Conservation (phyloP, 2,888 invertebrate species). For the Synergus gifuensis region DNA sequence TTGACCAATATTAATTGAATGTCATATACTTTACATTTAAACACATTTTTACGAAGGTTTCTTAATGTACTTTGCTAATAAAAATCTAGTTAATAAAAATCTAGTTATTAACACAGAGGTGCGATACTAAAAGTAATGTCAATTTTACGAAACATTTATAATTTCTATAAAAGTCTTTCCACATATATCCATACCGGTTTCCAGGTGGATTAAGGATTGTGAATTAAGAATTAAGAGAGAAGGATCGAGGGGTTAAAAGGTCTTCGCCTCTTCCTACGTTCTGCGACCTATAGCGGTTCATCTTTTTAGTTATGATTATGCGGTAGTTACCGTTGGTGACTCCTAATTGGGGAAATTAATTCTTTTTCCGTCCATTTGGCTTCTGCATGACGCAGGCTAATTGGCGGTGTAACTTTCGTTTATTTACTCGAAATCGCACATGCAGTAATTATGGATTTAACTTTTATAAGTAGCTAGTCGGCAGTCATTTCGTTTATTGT, state of each 20-base stretch:
- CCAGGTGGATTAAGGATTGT: not conserved
- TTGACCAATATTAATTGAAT: too few species aligned
- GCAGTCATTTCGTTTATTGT: not conserved
- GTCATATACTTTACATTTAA: too few species aligned
- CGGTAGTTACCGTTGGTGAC: conserved; percentile 5
- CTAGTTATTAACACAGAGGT: not conserved
- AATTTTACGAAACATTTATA: not conserved
- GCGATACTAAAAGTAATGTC: not conserved
- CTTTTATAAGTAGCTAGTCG: not conserved
- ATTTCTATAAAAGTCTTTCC: not conserved
- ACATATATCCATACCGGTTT: conserved; percentile 15
- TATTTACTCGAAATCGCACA: conserved; percentile 9
- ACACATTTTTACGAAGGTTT: not conserved
- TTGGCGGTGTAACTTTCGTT: conserved; percentile 32
- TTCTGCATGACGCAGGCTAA: conserved; percentile 41
- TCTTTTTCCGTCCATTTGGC: conserved; percentile 16
- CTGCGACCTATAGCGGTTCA: conserved; percentile 21
- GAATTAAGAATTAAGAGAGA: conserved; percentile 16
- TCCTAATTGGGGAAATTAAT: conserved; percentile 39
- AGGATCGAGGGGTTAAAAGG: conserved; percentile 18
- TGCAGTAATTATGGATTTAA: conserved; percentile 32
- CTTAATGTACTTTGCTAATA: not conserved
- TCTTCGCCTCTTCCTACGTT: not conserved
- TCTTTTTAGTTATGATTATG: conserved; percentile 13
- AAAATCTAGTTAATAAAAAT: not conserved